Base-by-base conservation (phyloP, 2,888 invertebrate species). In the Agriopis aurantiaria region DNA sequence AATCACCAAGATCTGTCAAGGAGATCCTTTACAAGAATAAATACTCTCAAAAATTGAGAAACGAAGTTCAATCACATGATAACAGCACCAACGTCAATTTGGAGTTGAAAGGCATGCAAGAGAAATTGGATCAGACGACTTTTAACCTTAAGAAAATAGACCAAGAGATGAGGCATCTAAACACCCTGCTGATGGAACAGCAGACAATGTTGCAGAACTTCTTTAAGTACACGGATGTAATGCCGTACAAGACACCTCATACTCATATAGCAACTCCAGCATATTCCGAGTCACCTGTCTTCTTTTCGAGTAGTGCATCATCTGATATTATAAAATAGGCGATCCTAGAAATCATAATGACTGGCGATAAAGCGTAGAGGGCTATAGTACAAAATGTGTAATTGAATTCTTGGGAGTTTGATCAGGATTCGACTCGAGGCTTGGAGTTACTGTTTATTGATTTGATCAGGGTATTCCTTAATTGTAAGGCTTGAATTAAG, bases 131-230 rank as follows among this genome's bases (percentile, higher is more conserved):
- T 74, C 96, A 96, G 76, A 96, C 96, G 63, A 95, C 95, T 4
- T 96, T 97, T 78, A 96, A 96, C 82, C 95, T 97, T 74, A 96
- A 96, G 83, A 95, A 95, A 74, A 95, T 97, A 71, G 96, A 96
- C 46, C 96, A 96, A 81, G 97, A 97, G 85, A 95, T 97, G 82
- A 95, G 95, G 75, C 96, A 96, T 83, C 86, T 97, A 77, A 96
- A 96, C 80, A 95, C 88, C 0, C 73, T 94, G 65, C 68, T 95
- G 48, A 82, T 91, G 80, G 92, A 90, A 49, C 95, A 95, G 71
- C 94, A 94, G 65, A 85, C 83, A 59, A 77, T 93, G 67, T 69
- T 95, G 55, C 91, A 91, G 64, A 90, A 83, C 66, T 79, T 93
- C 67, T 80, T 93, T 14, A 92, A 92, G 68, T 80, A 78, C 17